A percentile compares a stretch with the other conserved stretches of the same genome.
These are phyloP conservation scores for Cotesia glomerata DNA, from an alignment of 1,140 invertebrate species.

Conservation along the genomic window DNA sequence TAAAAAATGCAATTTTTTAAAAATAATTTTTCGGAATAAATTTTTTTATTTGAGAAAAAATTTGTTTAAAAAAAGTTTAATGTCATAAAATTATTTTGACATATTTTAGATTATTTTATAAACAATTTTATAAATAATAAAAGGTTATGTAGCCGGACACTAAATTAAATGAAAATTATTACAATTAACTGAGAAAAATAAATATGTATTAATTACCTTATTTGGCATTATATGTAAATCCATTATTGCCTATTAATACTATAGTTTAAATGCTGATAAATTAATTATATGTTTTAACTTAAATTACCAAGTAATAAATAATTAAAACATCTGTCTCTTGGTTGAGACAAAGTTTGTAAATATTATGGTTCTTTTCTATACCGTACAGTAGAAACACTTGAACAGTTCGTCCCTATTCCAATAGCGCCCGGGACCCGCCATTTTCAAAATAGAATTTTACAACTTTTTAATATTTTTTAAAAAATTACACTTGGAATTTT, in stretches of 20 bases:
- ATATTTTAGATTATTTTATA: neutral
- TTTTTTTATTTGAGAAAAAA: neutral
- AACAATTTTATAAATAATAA: slow-evolving; percentile 1
- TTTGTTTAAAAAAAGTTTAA: slow-evolving; percentile 1
- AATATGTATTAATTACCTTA: slow-evolving; percentile 37
- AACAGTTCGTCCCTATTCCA: no score
- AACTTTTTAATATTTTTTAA: no score
- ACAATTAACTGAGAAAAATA: neutral
- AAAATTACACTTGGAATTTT: no score
- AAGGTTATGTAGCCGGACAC: neutral
- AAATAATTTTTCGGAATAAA: neutral
- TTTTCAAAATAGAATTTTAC: no score
- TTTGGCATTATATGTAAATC: slow-evolving; percentile 46
- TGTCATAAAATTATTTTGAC: neutral
- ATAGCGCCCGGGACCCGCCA: no score
- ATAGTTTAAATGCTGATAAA: neutral
- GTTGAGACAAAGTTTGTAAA: no score
- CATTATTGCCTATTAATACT: slow-evolving; percentile 32
- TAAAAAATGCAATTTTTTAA: no score
- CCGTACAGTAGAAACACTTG: no score
- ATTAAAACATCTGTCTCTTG: no score
- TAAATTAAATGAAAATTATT: neutral
- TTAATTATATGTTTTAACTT: neutral
- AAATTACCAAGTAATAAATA: no score
- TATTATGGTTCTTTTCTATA: no score